Conservation (phyloP, 2,797 vertebrate genomes). For the Epinephelus malabaricus region DNA sequence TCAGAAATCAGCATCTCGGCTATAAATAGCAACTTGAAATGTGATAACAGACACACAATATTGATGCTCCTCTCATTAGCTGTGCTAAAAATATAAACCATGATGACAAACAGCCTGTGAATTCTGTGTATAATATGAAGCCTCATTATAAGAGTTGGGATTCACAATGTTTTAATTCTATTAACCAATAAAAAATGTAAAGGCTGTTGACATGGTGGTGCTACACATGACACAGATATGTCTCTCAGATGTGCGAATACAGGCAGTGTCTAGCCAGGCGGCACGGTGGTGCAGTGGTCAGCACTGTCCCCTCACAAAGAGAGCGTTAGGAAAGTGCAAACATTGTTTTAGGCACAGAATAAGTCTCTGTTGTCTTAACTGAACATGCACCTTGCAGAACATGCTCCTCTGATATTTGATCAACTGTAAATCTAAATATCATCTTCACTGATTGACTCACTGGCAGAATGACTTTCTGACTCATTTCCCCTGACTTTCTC, state of each 20-base stretch:
- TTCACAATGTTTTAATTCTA: too few relatives aligned
- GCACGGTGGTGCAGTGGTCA: too few relatives aligned
- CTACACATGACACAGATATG: too few relatives aligned
- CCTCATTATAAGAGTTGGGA: too few relatives aligned
- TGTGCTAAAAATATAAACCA: neutral
- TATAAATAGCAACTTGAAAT: slow-evolving; percentile 27
- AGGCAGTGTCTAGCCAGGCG: neutral
- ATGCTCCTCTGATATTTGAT: neutral
- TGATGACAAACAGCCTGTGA: neutral
- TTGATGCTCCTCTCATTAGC: neutral
- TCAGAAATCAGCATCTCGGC: slow-evolving; percentile 4
- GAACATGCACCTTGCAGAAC: neutral
- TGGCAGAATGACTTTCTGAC: neutral
- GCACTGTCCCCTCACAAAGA: too few relatives aligned
- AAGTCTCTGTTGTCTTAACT: neutral
- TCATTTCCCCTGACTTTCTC: neutral
- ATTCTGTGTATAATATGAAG: neutral
- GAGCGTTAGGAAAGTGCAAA: too few relatives aligned
- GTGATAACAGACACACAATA: slow-evolving; percentile 6
- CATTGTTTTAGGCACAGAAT: too few relatives aligned
- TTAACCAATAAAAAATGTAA: too few relatives aligned
- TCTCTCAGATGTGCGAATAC: neutral
- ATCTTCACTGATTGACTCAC: neutral
- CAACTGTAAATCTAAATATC: neutral
- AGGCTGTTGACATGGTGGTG: neutral